phyloP scores from a whole-genome alignment of 2,797 vertebrate genomes.

The Chloroceryle inda region DNA sequence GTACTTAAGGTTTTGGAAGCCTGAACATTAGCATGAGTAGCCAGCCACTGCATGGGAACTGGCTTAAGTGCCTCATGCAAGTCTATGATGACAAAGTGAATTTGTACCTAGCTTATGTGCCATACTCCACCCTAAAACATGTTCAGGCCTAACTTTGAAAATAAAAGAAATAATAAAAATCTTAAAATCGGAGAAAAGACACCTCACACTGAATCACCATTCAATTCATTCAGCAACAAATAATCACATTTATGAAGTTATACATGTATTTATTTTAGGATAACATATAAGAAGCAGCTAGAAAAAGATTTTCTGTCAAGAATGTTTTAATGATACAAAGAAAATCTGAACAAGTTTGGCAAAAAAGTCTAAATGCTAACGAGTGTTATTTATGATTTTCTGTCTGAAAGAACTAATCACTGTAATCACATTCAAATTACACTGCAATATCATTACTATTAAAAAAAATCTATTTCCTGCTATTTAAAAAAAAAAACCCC shows the following conservation, averaged over 20 bases:
- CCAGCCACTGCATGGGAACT: not conserved
- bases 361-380: not conserved
- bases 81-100: not conserved
- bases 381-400: not conserved
- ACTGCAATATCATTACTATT: not conserved
- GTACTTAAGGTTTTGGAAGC: not conserved
- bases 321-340: not conserved
- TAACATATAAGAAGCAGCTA: not conserved
- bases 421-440: slow-evolving; percentile 22
- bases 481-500: not conserved
- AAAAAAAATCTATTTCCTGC: not conserved
- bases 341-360: not conserved
- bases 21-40: not conserved
- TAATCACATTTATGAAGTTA: not conserved
- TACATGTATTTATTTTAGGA: not conserved
- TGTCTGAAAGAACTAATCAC: slow-evolving; percentile 13
- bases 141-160: not conserved
- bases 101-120: not conserved
- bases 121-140: not conserved
- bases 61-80: accelerated
- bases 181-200: not conserved
- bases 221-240: not conserved
- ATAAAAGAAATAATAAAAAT: not conserved
- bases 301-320: not conserved
- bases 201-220: not conserved